A percentile compares a stretch with the other conserved stretches of the same genome.
phyloP scores from a whole-genome alignment of 30 jellyfish, hydroid and myxozoan species.

The Catostylus mosaicus region DNA sequence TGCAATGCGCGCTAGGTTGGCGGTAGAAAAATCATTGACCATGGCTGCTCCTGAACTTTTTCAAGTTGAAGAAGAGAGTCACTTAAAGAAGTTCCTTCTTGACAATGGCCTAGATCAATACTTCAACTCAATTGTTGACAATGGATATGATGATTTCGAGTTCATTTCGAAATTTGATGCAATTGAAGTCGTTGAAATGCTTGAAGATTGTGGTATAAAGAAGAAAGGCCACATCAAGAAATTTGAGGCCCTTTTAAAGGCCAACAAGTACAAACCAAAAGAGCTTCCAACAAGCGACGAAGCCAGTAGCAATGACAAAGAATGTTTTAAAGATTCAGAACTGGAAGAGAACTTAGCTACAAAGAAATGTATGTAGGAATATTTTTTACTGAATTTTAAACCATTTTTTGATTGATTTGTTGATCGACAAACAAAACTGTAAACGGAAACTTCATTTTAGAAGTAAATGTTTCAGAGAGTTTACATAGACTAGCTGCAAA shows the following conservation, averaged over 20 bases:
- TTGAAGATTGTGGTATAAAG: not conserved
- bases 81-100: not conserved
- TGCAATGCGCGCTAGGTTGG: too few relatives aligned
- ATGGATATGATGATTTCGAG: constrained; percentile 12
- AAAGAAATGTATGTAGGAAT: not conserved
- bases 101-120: not conserved
- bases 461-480: not conserved
- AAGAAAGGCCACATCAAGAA: constrained; percentile 5
- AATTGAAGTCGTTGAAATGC: not conserved
- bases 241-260: not conserved
- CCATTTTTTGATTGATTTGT: not conserved
- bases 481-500: not conserved
- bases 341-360: not conserved
- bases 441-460: too few relatives aligned
- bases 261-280: not conserved
- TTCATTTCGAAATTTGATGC: not conserved
- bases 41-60: too few relatives aligned
- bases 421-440: too few relatives aligned
- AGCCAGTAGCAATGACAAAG: not conserved
- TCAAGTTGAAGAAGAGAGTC: too few relatives aligned
- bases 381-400: not conserved
- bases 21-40: too few relatives aligned
- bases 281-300: not conserved
- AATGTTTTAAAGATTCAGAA: not conserved
- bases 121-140: not conserved